Evolutionary conservation across 1,140 invertebrate genomes (phyloP), one percentile per base, ranked within the genome.

Genomic region (Drosophila trapezifrons): DNA sequence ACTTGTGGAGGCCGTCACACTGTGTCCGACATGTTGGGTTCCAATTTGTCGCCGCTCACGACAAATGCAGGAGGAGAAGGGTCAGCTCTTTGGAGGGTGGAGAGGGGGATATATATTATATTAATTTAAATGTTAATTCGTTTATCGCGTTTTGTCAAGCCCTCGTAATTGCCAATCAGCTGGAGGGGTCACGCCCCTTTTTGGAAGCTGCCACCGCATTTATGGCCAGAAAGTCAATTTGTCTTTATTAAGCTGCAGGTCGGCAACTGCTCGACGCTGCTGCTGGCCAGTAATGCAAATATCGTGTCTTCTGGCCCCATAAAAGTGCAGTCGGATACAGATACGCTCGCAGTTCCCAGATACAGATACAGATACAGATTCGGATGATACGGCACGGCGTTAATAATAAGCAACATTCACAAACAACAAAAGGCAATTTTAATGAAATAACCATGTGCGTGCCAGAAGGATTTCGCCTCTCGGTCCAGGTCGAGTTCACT

Each of bases 401-500:
- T 90, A 89, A 89, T 89, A 89, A 89, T 89, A 75, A 90, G 84
- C 80, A 89, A 89, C 84, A 89, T 89, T 90, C 82, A 84, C 84
- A 89, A 89, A 89, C 84, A 89, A 89, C 84, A 89, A 90, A 89
- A 89, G 84, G 85, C 85, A 72, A 89, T 89, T 89, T 89, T 89
- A 89, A 89, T 89, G 84, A 89, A 89, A 89, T 89, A 89, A 89
- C 80, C 80, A 89, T 84, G 84, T 89, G 79, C 72, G 83, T 86
- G 83, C 66, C 55, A 47, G 78, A 54, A 62, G 78, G 40, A 71
- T 20, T 47, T 42, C 43, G 56, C 62, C 58, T 54, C 58, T 32
- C 38, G 52, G 51, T 47, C 62, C 76, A 56, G 66, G 73, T 40
- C 56, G 20, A 66, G 55, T 58, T 64, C 62, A 70, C 55, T 71